Evolutionary conservation across 2,888 invertebrate genomes (phyloP).

Genomic region (Dromius quadrimaculatus): DNA sequence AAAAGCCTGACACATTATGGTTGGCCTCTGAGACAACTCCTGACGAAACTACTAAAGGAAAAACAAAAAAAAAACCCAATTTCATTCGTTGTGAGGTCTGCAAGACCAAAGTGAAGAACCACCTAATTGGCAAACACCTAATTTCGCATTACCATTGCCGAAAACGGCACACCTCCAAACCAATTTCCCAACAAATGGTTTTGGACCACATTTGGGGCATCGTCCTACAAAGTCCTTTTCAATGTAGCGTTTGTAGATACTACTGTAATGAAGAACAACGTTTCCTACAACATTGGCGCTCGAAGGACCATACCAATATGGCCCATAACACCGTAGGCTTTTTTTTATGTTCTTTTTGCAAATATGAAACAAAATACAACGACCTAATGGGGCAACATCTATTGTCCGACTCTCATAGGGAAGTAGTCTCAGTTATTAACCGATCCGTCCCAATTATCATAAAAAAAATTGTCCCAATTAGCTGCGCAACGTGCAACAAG

Average conservation of each 20-base stretch:
- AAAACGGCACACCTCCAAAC: constrained; percentile 74
- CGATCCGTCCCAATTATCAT: constrained; percentile 85
- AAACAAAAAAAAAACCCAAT: constrained; percentile 41
- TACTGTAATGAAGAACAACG: constrained; percentile 82
- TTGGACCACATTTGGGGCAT: constrained; percentile 83
- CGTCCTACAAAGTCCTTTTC: constrained; percentile 85
- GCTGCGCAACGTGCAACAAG: constrained; percentile 76
- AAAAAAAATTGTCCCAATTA: constrained; percentile 73
- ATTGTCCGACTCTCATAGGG: constrained; percentile 75
- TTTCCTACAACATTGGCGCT: constrained; percentile 81
- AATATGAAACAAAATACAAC: constrained; percentile 75
- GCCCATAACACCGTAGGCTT: constrained; percentile 70
- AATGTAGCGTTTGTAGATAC: constrained; percentile 86
- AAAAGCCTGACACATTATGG: constrained; percentile 55
- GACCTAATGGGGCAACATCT: constrained; percentile 79
- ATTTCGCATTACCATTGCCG: constrained; percentile 88
- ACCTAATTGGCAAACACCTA: constrained; percentile 85
- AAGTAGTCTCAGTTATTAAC: constrained; percentile 81
- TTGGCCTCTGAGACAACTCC: constrained; percentile 50
- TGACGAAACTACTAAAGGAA: constrained; percentile 59
- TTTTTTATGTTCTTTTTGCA: constrained; percentile 82
- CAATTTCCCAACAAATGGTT: constrained; percentile 73
- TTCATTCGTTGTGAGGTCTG: constrained; percentile 78
- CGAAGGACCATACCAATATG: constrained; percentile 71
- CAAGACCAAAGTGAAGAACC: constrained; percentile 75